Evolutionary conservation across 2,888 invertebrate genomes (phyloP).

Genomic region (Sympetrum striolatum): DNA sequence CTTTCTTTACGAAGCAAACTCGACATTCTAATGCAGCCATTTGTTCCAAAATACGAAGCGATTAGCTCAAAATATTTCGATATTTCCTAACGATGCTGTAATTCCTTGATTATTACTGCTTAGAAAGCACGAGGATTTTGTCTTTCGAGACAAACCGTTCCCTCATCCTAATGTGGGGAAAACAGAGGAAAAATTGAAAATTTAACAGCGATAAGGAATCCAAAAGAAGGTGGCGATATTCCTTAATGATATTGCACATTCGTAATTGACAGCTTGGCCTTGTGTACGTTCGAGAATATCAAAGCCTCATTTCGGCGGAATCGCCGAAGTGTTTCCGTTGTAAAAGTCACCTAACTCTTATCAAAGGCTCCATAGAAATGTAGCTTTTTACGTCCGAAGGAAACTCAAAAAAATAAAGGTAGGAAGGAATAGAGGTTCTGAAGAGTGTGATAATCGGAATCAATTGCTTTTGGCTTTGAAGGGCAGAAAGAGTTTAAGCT

Average conservation of each 20-base stretch:
- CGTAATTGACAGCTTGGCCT: neutral
- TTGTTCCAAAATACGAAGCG: slow-evolving; percentile 30
- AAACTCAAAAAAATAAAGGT: neutral
- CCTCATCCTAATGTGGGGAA: too few species aligned
- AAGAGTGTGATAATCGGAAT: neutral
- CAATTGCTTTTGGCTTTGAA: neutral
- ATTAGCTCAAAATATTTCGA: slow-evolving; percentile 16
- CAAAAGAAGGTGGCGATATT: too few species aligned
- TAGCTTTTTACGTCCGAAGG: slow-evolving; percentile 9
- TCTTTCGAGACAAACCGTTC: neutral
- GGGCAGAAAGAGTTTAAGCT: neutral
- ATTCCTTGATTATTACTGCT: neutral
- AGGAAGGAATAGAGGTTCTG: neutral
- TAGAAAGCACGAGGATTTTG: slow-evolving; percentile 8
- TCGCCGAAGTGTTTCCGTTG: neutral
- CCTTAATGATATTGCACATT: neutral
- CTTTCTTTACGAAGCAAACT: slow-evolving; percentile 24
- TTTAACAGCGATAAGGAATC: neutral
- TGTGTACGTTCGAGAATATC: neutral
- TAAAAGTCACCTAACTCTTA: neutral
- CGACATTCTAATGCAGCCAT: slow-evolving; percentile 41
- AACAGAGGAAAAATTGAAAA: neutral
- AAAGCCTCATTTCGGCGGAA: neutral
- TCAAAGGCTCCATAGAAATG: neutral
- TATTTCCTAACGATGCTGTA: neutral